A percentile compares a stretch with the other conserved stretches of the same genome.
Evolutionary conservation across 1,140 invertebrate genomes (phyloP).

Genomic region (Calephelis virginiensis): DNA sequence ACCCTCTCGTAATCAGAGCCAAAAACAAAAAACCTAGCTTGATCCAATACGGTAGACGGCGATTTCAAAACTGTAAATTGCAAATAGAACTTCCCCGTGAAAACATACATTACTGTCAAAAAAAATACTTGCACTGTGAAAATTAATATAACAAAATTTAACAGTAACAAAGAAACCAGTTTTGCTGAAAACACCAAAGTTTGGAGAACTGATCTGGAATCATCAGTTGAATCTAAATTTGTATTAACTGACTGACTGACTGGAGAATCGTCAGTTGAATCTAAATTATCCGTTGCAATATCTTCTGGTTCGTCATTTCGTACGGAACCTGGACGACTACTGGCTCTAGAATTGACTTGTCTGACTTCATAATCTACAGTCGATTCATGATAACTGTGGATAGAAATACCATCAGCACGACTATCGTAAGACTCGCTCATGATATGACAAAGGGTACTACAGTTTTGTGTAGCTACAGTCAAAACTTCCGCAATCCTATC

Average conservation of each 20-base stretch:
- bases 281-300: not conserved
- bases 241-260: not conserved
- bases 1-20: constrained; percentile 48
- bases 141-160: constrained; percentile 46
- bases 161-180: constrained; percentile 39
- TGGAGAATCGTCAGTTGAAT: not conserved
- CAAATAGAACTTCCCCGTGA: constrained; percentile 48
- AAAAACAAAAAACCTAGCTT: constrained; percentile 38
- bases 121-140: constrained; percentile 46
- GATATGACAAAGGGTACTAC: constrained; percentile 44
- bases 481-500: constrained; percentile 46
- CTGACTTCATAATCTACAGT: constrained; percentile 21
- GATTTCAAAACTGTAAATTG: constrained; percentile 45
- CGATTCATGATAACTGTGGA: constrained; percentile 47
- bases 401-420: constrained; percentile 38
- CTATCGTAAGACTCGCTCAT: constrained; percentile 34
- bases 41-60: constrained; percentile 44
- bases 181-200: constrained; percentile 38
- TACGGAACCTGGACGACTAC: not conserved
- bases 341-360: constrained; percentile 17
- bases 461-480: constrained; percentile 44
- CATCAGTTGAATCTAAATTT: not conserved
- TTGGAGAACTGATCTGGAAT: constrained; percentile 22
- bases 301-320: not conserved
- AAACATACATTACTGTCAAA: constrained; percentile 40